A percentile compares a stretch with the other conserved stretches of the same genome.
phyloP scores from a whole-genome alignment of 2,113 vertebrate species.

The Micronycteris hirsuta region DNA sequence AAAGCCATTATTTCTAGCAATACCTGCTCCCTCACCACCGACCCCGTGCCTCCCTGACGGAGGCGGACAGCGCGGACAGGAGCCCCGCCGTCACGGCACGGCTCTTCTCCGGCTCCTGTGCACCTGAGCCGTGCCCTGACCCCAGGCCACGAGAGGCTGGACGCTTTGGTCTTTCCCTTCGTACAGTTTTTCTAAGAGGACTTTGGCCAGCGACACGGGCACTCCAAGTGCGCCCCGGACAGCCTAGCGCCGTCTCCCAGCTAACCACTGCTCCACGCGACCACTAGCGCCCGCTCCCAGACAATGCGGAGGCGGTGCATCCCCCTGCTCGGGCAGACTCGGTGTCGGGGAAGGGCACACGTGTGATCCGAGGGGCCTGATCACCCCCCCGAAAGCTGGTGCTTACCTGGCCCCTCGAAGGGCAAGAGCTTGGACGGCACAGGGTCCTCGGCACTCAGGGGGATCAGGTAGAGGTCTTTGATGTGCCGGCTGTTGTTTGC shows the following conservation, averaged over 20 bases:
- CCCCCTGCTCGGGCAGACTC: too few relatives aligned
- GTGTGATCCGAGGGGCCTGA: slow-evolving; percentile 40
- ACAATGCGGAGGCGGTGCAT: too few relatives aligned
- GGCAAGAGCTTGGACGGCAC: slow-evolving; percentile 94
- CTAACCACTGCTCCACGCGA: neutral
- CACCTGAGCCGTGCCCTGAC: neutral
- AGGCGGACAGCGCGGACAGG: neutral
- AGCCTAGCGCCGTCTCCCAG: neutral
- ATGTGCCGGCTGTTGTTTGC: slow-evolving; percentile 92
- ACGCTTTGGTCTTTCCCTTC: neutral
- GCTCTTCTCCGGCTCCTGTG: too few relatives aligned
- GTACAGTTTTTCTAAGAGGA: neutral
- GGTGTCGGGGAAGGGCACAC: neutral
- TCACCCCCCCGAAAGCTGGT: slow-evolving; percentile 62
- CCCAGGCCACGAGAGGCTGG: neutral
- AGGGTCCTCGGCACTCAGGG: slow-evolving; percentile 91
- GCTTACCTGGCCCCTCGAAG: slow-evolving; percentile 97
- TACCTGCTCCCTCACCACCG: neutral
- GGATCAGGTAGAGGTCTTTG: slow-evolving; percentile 98
- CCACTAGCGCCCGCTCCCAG: neutral
- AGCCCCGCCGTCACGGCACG: too few relatives aligned
- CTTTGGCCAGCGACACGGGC: neutral
- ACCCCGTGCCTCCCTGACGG: too few relatives aligned
- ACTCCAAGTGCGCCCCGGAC: neutral
- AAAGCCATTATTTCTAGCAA: neutral